Evolutionary conservation across 2,888 invertebrate species (phyloP).

Genomic region (Xanthorhoe designata): DNA sequence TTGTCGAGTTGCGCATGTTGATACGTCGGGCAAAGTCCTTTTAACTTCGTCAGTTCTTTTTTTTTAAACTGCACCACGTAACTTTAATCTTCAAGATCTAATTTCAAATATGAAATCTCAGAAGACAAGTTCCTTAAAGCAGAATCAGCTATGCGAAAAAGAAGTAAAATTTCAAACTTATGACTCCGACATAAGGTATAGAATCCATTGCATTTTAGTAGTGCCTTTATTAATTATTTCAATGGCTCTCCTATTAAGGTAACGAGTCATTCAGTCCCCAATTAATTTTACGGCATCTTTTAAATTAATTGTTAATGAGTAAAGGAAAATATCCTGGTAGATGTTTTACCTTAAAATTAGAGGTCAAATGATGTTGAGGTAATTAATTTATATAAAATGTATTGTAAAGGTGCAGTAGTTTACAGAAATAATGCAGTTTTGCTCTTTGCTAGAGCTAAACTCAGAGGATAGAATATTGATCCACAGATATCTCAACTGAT

Average conservation of each 20-base stretch:
- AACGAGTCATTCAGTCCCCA: constrained; percentile 59
- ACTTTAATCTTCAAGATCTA: constrained; percentile 24
- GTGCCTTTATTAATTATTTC: constrained; percentile 56
- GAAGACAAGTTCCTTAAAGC: constrained; percentile 28
- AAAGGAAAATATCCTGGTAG: constrained; percentile 56
- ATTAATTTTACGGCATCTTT: constrained; percentile 58
- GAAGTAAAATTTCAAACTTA: constrained; percentile 14
- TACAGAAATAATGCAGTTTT: no score
- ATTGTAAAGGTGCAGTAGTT: no score
- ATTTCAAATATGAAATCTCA: constrained; percentile 33
- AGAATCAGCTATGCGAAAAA: constrained; percentile 21
- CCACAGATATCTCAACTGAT: no score
- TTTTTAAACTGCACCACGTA: background rate
- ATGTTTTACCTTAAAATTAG: constrained; percentile 28
- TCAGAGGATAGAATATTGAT: no score
- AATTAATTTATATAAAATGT: background rate
- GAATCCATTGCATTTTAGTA: constrained; percentile 9
- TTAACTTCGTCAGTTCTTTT: no score
- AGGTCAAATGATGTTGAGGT: constrained; percentile 13
- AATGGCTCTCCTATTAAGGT: constrained; percentile 54
- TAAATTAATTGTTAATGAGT: constrained; percentile 58
- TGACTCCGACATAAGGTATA: constrained; percentile 16
- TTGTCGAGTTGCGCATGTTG: no score
- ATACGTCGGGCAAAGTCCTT: background rate
- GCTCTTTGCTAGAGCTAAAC: no score